Evolutionary conservation across 2,797 vertebrate species (phyloP).

Genomic region (Taenioides sp.): DNA sequence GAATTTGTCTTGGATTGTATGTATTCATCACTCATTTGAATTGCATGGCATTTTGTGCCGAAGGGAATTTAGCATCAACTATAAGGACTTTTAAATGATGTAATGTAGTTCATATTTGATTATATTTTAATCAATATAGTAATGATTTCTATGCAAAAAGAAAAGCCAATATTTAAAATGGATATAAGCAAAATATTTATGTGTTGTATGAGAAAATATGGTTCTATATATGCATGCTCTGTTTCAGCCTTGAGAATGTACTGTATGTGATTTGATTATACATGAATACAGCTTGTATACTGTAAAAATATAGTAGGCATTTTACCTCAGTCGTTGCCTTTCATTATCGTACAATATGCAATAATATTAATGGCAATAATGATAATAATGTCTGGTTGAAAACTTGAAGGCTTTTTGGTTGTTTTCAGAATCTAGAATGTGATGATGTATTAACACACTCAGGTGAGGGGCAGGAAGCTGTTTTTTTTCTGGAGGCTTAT

Average conservation of each 20-base stretch:
- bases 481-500: not conserved
- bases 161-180: constrained; percentile 40
- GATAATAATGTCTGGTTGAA: constrained; percentile 2
- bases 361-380: constrained; percentile 32
- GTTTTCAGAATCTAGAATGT: not conserved
- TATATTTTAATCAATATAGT: constrained; percentile 40
- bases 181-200: constrained; percentile 21
- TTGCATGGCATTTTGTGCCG: constrained; percentile 50
- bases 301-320: constrained; percentile 41
- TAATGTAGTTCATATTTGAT: constrained; percentile 32
- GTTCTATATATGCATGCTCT: constrained; percentile 62
- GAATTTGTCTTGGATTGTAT: constrained; percentile 24
- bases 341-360: constrained; percentile 56
- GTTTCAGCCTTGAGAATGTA: constrained; percentile 52
- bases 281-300: constrained; percentile 43
- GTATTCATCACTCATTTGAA: constrained; percentile 29
- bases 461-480: not conserved
- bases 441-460: not conserved
- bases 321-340: constrained; percentile 54
- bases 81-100: constrained; percentile 44
- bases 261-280: constrained; percentile 53
- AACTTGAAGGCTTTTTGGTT: constrained; percentile 6
- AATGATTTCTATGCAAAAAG: constrained; percentile 36
- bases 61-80: constrained; percentile 38
- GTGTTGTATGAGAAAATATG: constrained; percentile 28